Evolutionary conservation across 1,140 invertebrate species (phyloP), one percentile per base, ranked within the genome.

Genomic region (Elysia chlorotica): DNA sequence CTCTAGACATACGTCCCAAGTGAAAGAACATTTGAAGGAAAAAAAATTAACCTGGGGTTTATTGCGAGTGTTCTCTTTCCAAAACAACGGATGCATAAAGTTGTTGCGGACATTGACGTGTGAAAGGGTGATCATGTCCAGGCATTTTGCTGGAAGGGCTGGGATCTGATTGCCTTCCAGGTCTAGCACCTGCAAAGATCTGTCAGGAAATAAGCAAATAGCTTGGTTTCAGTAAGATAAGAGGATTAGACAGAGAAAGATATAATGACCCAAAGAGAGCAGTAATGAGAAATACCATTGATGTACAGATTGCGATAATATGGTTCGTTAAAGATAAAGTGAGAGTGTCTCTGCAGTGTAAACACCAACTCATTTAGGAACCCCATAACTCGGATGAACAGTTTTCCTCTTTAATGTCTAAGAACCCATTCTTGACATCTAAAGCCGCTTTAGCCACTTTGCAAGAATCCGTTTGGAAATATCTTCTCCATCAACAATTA

Each of bases 51-150:
- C 85, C 81, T 85, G 84, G 14, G 82, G 82, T 36, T 83, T 71
- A 65, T 82, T 82, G 17, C 71, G 72, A 3, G 80, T 84, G 70
- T 84, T 79, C 37, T 86, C 86, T 56, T 81, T 81, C 85, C 85
- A 86, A 67, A 87, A 86, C 33, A 86, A 66, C 5, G 87, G 87
- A 74, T 87, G 85, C 83, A 88, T 85, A 67, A 84, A 86, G 70
- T 87, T 88, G 74, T 88, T 88, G 67, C 81, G 76, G 36, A 87
- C 80, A 74, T 81, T 82, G 0, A 88, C 65, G 61, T 78, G 74
- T 48, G 77, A 69, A 53, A 87, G 77, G n/a, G 59, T 66, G 23
- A 80, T 73, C 23, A 88, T 77, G 53, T 72, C 62, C 23, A 87
- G 54, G n/a, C 77, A 78, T 37, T 80, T 78, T 75, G 76, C 79